phyloP scores from a whole-genome alignment of 2,797 vertebrate species.

The Tenualosa ilisha region DNA sequence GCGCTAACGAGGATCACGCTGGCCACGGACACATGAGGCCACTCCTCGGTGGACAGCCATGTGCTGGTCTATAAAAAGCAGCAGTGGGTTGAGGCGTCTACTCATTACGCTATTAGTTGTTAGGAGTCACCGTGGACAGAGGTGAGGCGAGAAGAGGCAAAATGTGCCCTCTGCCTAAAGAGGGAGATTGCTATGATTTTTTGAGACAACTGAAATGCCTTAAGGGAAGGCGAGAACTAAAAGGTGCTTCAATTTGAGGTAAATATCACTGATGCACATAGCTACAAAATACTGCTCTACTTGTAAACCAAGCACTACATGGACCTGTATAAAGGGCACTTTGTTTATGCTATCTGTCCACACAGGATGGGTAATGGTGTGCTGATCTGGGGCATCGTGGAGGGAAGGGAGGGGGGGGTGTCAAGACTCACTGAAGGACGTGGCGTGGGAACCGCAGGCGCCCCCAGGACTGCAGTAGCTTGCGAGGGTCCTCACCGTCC shows the following conservation, averaged over 20 bases:
- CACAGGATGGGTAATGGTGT: background rate
- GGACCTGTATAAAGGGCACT: background rate
- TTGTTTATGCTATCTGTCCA: background rate
- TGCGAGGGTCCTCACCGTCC: conserved; percentile 92
- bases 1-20: conserved; percentile 39
- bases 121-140: background rate
- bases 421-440: conserved; percentile 89
- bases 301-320: conserved; percentile 37
- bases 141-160: background rate
- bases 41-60: conserved; percentile 32
- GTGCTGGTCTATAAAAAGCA: conserved; percentile 17
- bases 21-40: conserved; percentile 30
- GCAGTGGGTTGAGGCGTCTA: conserved; percentile 2
- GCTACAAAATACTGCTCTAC: conserved; percentile 36
- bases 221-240: no score
- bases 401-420: conserved; percentile 1
- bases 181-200: background rate
- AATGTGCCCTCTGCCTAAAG: background rate
- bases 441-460: conserved; percentile 85
- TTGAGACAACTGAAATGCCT: background rate
- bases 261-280: background rate
- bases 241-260: background rate
- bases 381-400: background rate
- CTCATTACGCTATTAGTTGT: conserved; percentile 16
- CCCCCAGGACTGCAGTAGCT: conserved; percentile 90